Conservation (phyloP, 2,888 invertebrate genomes). For the Mactromeris polynyma region DNA sequence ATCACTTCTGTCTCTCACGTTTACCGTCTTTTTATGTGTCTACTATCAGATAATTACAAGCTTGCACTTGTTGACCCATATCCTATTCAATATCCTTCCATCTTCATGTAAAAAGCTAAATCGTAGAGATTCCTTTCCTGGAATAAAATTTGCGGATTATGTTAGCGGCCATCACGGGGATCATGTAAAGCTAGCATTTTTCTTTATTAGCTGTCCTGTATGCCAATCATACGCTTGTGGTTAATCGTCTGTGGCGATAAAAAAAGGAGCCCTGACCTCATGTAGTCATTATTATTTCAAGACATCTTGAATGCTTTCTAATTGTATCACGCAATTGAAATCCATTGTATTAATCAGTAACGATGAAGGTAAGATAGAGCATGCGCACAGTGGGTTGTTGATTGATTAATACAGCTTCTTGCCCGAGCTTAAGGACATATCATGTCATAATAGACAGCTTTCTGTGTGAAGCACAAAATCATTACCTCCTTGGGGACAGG, state of each 20-base stretch:
- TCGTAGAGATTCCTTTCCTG: not conserved
- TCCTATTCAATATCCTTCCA: not conserved
- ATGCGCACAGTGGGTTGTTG: not conserved
- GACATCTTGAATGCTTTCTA: constrained; percentile 31
- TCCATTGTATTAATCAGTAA: constrained; percentile 20
- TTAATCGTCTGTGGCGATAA: constrained; percentile 26
- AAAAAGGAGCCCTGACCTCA: constrained; percentile 2
- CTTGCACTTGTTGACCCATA: not conserved
- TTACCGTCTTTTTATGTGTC: not conserved
- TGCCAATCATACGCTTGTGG: constrained; percentile 16
- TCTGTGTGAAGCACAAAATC: not conserved
- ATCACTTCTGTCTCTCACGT: too few relatives aligned
- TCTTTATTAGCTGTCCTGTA: not conserved
- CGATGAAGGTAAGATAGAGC: constrained; percentile 13
- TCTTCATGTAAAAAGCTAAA: not conserved
- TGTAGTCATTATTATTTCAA: constrained; percentile 35
- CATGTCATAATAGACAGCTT: not conserved
- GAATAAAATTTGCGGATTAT: not conserved
- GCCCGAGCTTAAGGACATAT: not conserved
- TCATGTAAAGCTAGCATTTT: constrained; percentile 6
- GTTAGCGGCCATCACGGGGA: not conserved
- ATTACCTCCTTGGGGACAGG: not conserved
- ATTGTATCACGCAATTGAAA: constrained; percentile 37
- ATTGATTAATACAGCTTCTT: constrained; percentile 24
- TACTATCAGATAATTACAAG: not conserved